Conservation (phyloP, 2,797 vertebrate species). For the Falco berigora region DNA sequence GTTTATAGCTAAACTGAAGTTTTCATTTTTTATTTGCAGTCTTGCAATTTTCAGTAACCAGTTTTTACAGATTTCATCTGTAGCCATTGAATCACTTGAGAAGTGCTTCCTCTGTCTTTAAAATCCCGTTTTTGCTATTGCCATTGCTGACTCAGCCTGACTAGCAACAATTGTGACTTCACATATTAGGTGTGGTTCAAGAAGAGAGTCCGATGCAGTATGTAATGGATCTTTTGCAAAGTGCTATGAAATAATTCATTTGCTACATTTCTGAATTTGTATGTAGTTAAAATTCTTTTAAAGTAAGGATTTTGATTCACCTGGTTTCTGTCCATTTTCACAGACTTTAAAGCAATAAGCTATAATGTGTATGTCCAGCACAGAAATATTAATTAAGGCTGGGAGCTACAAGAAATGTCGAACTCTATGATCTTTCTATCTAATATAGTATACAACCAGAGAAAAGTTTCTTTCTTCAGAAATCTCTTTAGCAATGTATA, state of each 20-base stretch:
- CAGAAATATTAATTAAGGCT: background rate
- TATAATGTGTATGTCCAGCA: background rate
- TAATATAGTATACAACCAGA: background rate
- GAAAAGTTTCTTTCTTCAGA: background rate
- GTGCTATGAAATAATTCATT: background rate
- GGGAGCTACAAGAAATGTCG: background rate
- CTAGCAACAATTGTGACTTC: background rate
- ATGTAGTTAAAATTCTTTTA: background rate
- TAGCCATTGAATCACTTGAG: background rate
- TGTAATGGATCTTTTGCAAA: background rate
- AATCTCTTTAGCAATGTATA: background rate
- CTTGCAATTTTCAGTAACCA: background rate
- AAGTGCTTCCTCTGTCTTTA: background rate
- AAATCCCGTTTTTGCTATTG: background rate
- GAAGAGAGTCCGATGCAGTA: background rate
- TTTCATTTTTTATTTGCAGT: background rate
- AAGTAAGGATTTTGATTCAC: background rate
- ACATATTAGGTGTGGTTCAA: background rate
- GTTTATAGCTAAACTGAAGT: background rate
- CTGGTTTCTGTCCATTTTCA: background rate
- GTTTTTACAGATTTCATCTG: background rate
- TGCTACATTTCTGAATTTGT: background rate
- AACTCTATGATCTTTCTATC: background rate
- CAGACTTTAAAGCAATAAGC: background rate
- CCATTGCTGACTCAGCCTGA: background rate